A percentile compares a stretch with the other conserved stretches of the same genome.
Evolutionary conservation across 2,888 invertebrate genomes (phyloP).

Genomic region (Oscheius sp.): DNA sequence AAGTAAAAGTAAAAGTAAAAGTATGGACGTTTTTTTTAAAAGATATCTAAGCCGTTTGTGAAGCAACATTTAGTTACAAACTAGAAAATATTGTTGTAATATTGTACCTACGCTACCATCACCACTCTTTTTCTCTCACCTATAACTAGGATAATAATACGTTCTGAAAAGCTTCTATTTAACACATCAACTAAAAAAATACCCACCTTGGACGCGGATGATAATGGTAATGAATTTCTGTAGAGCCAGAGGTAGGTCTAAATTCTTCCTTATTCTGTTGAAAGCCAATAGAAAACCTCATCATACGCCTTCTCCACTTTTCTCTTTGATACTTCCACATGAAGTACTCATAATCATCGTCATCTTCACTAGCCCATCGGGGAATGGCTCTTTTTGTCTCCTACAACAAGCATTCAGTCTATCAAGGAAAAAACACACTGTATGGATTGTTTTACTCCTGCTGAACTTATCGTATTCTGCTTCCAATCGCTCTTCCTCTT

Average conservation of each 20-base stretch:
- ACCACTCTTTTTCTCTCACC: too few species aligned
- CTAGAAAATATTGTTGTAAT: too few species aligned
- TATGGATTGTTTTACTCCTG: too few species aligned
- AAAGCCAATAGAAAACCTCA: not conserved
- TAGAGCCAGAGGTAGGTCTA: not conserved
- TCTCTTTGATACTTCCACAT: slow-evolving; percentile 38
- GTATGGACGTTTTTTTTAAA: too few species aligned
- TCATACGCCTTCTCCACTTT: slow-evolving; percentile 18
- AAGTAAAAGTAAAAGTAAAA: too few species aligned
- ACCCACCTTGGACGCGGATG: not conserved
- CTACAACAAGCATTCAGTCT: not conserved
- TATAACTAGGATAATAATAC: too few species aligned
- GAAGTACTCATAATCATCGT: slow-evolving; percentile 43
- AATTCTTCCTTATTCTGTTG: not conserved
- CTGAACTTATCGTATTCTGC: too few species aligned
- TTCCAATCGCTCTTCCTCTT: not conserved
- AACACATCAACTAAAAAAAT: not conserved
- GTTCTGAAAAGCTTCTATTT: too few species aligned
- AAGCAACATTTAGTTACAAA: too few species aligned
- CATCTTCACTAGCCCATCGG: slow-evolving; percentile 15
- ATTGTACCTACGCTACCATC: too few species aligned
- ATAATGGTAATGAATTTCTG: slow-evolving; percentile 3
- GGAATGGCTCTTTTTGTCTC: not conserved
- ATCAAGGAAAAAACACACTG: not conserved
- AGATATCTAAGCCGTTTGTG: too few species aligned